A percentile compares a stretch with the other conserved stretches of the same genome.
These are phyloP conservation scores for Sinocyclocheilus rhinocerous DNA, from an alignment of 2,113 vertebrate species.

Conservation along the genomic window DNA sequence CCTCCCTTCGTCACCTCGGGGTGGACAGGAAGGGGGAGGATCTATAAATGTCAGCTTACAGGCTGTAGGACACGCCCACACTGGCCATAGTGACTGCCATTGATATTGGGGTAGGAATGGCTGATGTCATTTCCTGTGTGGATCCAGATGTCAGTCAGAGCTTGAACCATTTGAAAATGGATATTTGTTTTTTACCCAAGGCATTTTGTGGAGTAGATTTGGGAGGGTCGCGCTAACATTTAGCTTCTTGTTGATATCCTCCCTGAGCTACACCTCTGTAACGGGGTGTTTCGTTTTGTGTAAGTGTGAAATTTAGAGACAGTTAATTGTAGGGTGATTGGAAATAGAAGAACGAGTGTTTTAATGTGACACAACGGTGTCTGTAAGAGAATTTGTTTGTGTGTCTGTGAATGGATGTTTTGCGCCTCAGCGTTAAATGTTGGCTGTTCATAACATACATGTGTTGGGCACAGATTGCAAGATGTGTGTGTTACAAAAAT, in stretches of 20 bases:
- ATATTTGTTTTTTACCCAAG: slow-evolving; percentile 32
- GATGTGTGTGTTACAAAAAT: background rate
- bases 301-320: slow-evolving; percentile 40
- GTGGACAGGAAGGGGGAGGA: slow-evolving; percentile 31
- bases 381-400: too few species aligned
- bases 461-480: slow-evolving; percentile 16
- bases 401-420: background rate
- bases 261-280: slow-evolving; percentile 21
- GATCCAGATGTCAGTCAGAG: slow-evolving; percentile 40
- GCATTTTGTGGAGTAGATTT: slow-evolving; percentile 36
- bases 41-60: background rate
- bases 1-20: slow-evolving; percentile 65
- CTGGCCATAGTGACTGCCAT: slow-evolving; percentile 35
- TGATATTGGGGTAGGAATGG: slow-evolving; percentile 23
- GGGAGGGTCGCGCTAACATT: slow-evolving; percentile 11
- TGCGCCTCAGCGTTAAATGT: slow-evolving; percentile 12
- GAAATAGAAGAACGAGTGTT: background rate
- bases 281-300: slow-evolving; percentile 29
- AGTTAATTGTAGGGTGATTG: slow-evolving; percentile 38
- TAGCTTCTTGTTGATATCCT: slow-evolving; percentile 32
- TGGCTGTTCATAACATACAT: slow-evolving; percentile 7
- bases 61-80: slow-evolving; percentile 30
- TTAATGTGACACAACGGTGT: background rate
- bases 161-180: slow-evolving; percentile 6
- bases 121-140: slow-evolving; percentile 34